These are phyloP conservation scores for Galendromus occidentalis DNA, from an alignment of 1,140 invertebrate species.

Conservation along the genomic window DNA sequence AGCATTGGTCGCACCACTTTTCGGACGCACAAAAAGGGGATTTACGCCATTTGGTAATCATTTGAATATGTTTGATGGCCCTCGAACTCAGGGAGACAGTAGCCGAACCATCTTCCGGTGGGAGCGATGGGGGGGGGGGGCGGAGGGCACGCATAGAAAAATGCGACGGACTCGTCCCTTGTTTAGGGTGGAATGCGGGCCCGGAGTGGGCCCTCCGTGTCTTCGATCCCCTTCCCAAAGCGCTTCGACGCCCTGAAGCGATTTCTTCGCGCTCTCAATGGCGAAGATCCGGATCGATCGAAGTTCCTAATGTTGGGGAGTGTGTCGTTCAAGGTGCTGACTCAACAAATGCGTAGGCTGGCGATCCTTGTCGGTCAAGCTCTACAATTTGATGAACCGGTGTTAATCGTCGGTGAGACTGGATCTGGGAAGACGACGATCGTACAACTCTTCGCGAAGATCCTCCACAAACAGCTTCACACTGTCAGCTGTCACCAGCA, in stretches of 20 bases:
- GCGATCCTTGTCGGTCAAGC: conserved; percentile 73
- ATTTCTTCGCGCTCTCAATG: too few relatives aligned
- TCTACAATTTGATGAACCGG: conserved; percentile 74
- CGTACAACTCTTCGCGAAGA: conserved; percentile 60
- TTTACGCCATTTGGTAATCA: background rate
- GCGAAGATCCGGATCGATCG: too few relatives aligned
- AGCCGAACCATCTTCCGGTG: too few relatives aligned
- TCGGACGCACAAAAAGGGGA: conserved; percentile 9
- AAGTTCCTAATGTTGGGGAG: too few relatives aligned
- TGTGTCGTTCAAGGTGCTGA: conserved; percentile 50
- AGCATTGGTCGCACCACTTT: background rate
- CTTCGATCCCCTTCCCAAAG: conserved; percentile 22
- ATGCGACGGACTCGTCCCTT: too few relatives aligned
- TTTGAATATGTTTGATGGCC: too few relatives aligned
- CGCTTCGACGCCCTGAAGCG: conserved; percentile 60
- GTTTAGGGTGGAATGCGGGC: too few relatives aligned
- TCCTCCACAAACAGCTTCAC: conserved; percentile 43
- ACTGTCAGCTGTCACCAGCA: conserved; percentile 96
- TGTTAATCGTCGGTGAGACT: conserved; percentile 88
- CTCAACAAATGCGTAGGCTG: conserved; percentile 66
- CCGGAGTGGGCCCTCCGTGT: too few relatives aligned
- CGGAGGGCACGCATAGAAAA: too few relatives aligned
- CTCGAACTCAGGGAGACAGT: too few relatives aligned
- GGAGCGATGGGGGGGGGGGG: too few relatives aligned
- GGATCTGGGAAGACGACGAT: conserved; percentile 94